These are phyloP conservation scores for Siniperca knerii DNA, from an alignment of 2,113 vertebrate genomes.

Conservation along the genomic window DNA sequence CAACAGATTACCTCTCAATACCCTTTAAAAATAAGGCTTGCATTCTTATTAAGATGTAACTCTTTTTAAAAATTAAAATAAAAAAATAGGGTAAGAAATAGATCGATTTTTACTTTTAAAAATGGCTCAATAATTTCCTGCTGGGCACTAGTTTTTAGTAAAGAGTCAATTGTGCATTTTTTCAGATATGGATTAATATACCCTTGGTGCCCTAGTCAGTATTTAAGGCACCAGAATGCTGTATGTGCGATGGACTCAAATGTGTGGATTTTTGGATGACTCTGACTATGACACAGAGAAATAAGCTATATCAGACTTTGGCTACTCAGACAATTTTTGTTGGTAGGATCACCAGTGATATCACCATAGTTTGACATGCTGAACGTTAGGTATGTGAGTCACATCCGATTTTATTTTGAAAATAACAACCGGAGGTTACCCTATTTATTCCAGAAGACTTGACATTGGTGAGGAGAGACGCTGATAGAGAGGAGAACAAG, in stretches of 20 bases:
- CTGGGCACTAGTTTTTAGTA: neutral
- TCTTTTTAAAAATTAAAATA: no score
- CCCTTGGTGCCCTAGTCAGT: neutral
- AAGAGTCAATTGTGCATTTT: neutral
- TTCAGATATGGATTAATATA: neutral
- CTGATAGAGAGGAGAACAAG: constrained; percentile 56
- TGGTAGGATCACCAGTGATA: neutral
- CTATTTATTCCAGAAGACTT: constrained; percentile 7
- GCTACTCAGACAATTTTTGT: neutral
- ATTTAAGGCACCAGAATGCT: neutral
- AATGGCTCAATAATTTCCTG: no score
- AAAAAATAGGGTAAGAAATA: neutral
- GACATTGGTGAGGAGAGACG: constrained; percentile 53
- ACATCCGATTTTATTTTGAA: constrained; percentile 69
- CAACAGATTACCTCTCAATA: neutral
- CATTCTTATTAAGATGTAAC: neutral
- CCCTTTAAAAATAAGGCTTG: neutral
- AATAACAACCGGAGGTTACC: constrained; percentile 19
- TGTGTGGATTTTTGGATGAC: neutral
- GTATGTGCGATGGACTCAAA: neutral
- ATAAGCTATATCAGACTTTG: neutral
- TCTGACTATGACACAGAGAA: neutral
- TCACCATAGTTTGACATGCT: neutral
- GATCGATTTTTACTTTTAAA: neutral
- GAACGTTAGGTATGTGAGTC: neutral